Percentiles rank a stretch among this genome's conserved stretches.
Evolutionary conservation across 2,113 vertebrate genomes (phyloP).

Genomic region (Ivindomyrus marchei): DNA sequence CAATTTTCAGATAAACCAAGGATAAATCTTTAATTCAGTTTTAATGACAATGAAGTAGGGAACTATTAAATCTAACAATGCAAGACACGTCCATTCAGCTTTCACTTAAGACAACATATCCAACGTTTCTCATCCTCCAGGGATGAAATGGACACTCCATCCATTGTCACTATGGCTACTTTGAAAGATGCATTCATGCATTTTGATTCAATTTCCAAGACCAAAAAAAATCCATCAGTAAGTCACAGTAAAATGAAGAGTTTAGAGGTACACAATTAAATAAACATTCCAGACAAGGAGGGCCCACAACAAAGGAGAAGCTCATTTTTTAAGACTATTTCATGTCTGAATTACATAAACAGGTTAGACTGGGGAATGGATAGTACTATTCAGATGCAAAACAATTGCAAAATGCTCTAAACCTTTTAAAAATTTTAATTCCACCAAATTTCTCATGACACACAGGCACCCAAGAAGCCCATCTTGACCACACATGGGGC

Average conservation of each 20-base stretch:
- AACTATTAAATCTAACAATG: neutral
- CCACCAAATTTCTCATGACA: neutral
- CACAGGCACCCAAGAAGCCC: neutral
- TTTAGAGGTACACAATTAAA: neutral
- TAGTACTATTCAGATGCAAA: too few relatives aligned
- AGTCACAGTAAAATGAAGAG: neutral
- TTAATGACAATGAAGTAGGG: neutral
- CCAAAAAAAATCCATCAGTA: neutral
- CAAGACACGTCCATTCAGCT: neutral
- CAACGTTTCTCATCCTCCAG: neutral
- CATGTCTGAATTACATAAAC: neutral
- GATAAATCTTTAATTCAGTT: neutral
- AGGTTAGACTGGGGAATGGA: neutral
- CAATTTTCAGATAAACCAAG: neutral
- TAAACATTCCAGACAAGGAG: neutral
- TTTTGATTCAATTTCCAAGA: neutral
- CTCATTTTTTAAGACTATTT: neutral
- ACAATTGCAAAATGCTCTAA: neutral
- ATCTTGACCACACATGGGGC: too few relatives aligned
- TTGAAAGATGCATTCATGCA: neutral
- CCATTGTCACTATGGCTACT: neutral
- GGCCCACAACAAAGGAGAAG: too few relatives aligned
- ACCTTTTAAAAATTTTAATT: neutral
- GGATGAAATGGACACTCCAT: neutral
- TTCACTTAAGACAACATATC: neutral